Base-by-base conservation (phyloP, 2,888 invertebrate species). In the Metellina segmentata region DNA sequence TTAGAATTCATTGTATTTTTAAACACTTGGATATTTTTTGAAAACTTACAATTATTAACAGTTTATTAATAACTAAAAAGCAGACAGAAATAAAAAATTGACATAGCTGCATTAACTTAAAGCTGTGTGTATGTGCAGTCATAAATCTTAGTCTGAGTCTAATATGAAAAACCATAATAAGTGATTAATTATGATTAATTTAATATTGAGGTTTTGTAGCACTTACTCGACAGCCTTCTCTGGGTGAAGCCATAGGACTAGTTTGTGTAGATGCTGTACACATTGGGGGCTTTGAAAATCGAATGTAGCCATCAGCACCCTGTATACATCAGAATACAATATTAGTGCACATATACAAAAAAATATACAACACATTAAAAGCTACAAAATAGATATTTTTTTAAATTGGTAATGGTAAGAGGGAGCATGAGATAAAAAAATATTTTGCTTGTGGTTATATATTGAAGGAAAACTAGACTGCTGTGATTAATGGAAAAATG, bases 231-330 rank as follows among this genome's bases (percentile, higher is more conserved):
- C 93, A 93, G 70, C 88, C 86, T 85, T 93, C 93, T 86, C 94
- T 93, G 7, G 94, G 94, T n/a, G 94, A 94, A 75, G 93, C 93
- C 9, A 89, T 92, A 19, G 95, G 95, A 52, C 94, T 94, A 20
- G 95, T 95, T 92, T 95, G 94, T 51, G 94, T 95, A n/a, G 88
- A 90, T n/a, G 85, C 83, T 53, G 89, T 92, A 49, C 91, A 88
- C 74, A 93, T 83, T 74, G 90, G 83, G 20, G 87, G 91, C 70
- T 92, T 92, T 6, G 91, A 75, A 34, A 92, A 79, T 7, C 89
- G 78, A 81, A 92, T 85, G 51, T 92, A 92, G n/a, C 88, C 91
- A 85, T 92, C 91, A 69, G 89, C 85, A 75, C 89, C 89, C 91
- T 92, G 69, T 70, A 49, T 61, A 53, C 61, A 81, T 6, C 74